Conservation (phyloP, 2,888 invertebrate species). For the Apoda limacodes region DNA sequence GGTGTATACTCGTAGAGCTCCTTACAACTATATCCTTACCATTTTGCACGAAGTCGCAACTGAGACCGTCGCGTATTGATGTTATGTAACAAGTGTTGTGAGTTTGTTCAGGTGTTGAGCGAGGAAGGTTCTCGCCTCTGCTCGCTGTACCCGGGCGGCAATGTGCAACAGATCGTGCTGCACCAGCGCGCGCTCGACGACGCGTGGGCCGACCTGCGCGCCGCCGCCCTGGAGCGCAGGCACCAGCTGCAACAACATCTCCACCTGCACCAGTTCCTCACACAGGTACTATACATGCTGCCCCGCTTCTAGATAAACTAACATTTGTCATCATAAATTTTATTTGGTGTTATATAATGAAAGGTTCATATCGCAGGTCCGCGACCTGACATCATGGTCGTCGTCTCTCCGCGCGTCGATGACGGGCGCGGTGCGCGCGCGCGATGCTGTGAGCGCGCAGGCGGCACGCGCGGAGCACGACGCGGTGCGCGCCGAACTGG, state of each 20-base stretch:
- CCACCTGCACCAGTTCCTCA: conserved; percentile 89
- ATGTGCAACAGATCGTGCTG: conserved; percentile 88
- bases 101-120: conserved; percentile 82
- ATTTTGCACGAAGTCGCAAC: no score
- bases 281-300: conserved; percentile 36
- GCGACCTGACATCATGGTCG: conserved; percentile 93
- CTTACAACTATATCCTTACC: no score
- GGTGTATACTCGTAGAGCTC: no score
- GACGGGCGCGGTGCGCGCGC: conserved; percentile 78
- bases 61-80: no score
- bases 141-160: conserved; percentile 89
- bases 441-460: conserved; percentile 82
- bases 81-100: not conserved
- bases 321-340: not conserved
- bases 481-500: conserved; percentile 66
- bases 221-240: conserved; percentile 82
- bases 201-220: conserved; percentile 89
- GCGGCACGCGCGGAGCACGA: conserved; percentile 77
- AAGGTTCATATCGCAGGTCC: conserved; percentile 73
- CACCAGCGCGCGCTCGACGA: conserved; percentile 88
- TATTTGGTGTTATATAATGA: not conserved
- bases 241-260: conserved; percentile 88
- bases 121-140: conserved; percentile 93
- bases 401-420: conserved; percentile 81
- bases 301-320: not conserved